Evolutionary conservation across 2,113 vertebrate species (phyloP).

Genomic region (human (Homo sapiens)): DNA sequence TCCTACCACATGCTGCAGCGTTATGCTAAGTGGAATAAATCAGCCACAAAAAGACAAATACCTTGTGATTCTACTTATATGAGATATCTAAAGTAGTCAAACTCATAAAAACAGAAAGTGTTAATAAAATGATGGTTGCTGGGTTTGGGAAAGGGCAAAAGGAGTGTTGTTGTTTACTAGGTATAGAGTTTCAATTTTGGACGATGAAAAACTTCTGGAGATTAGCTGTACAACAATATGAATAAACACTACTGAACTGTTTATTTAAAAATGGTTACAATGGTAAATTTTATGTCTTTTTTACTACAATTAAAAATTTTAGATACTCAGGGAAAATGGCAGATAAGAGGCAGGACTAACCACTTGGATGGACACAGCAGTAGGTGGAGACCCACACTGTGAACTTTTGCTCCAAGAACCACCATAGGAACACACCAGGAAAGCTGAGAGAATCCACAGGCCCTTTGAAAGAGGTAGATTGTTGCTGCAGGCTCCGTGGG

Average conservation of each 20-base stretch:
- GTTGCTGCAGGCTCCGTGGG: too few relatives aligned
- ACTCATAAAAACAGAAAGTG: background rate
- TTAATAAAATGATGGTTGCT: background rate
- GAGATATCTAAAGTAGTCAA: background rate
- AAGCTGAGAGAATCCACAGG: too few relatives aligned
- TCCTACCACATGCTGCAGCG: background rate
- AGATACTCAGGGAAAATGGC: too few relatives aligned
- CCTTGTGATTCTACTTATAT: background rate
- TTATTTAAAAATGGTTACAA: background rate
- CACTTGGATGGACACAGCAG: background rate
- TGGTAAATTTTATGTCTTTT: background rate
- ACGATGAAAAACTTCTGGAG: background rate
- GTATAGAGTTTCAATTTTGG: background rate
- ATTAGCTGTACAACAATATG: background rate
- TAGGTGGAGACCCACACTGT: background rate
- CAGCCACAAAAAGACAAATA: background rate
- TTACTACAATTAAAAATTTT: background rate
- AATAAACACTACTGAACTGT: background rate
- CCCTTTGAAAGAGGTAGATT: too few relatives aligned
- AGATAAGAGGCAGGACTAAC: background rate
- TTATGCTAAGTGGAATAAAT: background rate
- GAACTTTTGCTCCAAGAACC: too few relatives aligned
- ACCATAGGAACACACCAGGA: too few relatives aligned
- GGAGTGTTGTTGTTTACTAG: background rate
- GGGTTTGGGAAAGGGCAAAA: background rate